These are phyloP conservation scores for Clarias gariepinus DNA, from an alignment of 2,113 vertebrate species.

Conservation along the genomic window DNA sequence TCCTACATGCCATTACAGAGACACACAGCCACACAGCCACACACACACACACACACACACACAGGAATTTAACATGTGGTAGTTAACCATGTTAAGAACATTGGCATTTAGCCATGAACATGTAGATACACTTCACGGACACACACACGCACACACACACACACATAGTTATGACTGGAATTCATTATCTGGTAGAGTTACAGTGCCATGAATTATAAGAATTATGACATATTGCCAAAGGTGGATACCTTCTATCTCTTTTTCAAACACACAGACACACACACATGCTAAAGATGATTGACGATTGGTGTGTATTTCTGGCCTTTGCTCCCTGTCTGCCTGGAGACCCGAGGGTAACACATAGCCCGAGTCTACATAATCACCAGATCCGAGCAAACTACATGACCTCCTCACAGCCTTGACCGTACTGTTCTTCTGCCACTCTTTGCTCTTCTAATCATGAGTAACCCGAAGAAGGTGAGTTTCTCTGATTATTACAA, in stretches of 20 bases:
- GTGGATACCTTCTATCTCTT: neutral
- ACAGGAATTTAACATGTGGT: neutral
- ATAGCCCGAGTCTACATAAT: slow-evolving; percentile 23
- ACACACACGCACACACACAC: slow-evolving; percentile 2
- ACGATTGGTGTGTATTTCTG: slow-evolving; percentile 68
- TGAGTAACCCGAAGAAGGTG: slow-evolving; percentile 16
- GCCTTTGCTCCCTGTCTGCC: slow-evolving; percentile 63
- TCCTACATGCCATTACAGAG: neutral
- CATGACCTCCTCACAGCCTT: slow-evolving; percentile 14
- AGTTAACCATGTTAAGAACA: neutral
- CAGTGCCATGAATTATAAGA: slow-evolving; percentile 1
- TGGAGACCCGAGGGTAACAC: slow-evolving; percentile 57
- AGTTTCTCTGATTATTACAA: slow-evolving; percentile 13
- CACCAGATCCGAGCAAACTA: slow-evolving; percentile 43
- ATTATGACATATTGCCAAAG: slow-evolving; percentile 1
- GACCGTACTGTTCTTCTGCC: slow-evolving; percentile 11
- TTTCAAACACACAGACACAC: slow-evolving; percentile 15
- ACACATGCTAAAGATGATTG: slow-evolving; percentile 32
- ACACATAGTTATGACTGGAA: slow-evolving; percentile 9
- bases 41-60: neutral
- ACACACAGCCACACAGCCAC: neutral
- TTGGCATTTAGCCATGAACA: neutral
- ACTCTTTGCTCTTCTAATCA: neutral
- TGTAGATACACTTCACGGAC: neutral
- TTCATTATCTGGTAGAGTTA: neutral